Conservation (phyloP, 2,888 invertebrate genomes). For the Dorcus hopei region DNA sequence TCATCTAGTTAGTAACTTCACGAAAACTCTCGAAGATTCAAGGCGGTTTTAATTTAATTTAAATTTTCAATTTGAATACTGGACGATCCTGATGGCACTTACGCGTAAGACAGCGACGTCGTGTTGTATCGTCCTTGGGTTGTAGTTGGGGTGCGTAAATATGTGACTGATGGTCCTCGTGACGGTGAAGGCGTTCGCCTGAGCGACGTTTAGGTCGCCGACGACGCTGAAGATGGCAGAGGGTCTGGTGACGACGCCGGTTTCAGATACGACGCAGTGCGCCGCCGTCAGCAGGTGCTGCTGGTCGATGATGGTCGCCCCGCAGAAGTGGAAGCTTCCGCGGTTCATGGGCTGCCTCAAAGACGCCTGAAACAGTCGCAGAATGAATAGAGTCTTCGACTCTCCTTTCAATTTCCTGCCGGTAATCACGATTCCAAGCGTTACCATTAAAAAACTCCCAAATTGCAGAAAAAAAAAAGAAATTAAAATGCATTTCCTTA, state of each 20-base stretch:
- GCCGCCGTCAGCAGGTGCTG: slow-evolving; percentile 17
- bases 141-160: slow-evolving; percentile 12
- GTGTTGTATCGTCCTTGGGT: slow-evolving; percentile 4
- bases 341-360: slow-evolving; percentile 7
- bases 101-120: slow-evolving; percentile 15
- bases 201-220: slow-evolving; percentile 12
- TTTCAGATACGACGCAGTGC: slow-evolving; percentile 12
- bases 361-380: slow-evolving; percentile 17
- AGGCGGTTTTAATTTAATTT: background rate
- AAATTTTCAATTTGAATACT: background rate
- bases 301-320: slow-evolving; percentile 12
- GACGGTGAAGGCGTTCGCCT: background rate
- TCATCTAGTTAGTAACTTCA: background rate
- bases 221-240: slow-evolving; percentile 8
- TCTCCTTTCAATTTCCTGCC: background rate
- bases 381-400: too few species aligned
- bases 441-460: too few species aligned
- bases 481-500: too few species aligned
- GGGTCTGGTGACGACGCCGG: slow-evolving; percentile 2
- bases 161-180: slow-evolving; percentile 9
- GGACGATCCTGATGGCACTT: too few species aligned
- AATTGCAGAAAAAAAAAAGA: too few species aligned
- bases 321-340: slow-evolving; percentile 13
- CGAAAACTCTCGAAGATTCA: background rate
- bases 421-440: too few species aligned